Evolutionary conservation across 1,140 invertebrate genomes (phyloP).

Genomic region (Brachionus plicatilis): DNA sequence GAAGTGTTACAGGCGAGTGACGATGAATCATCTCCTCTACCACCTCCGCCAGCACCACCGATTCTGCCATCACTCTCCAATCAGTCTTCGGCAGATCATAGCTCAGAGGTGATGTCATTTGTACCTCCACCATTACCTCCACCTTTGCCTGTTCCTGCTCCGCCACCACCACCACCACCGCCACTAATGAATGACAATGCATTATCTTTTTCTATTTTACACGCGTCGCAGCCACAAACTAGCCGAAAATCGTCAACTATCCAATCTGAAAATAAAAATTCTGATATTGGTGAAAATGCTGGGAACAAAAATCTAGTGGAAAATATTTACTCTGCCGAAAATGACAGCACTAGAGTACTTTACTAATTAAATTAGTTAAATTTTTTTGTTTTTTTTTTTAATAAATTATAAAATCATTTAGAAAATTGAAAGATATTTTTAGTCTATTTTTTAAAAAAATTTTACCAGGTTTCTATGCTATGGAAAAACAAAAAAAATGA

Average conservation of each 20-base stretch:
- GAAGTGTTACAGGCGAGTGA: neutral
- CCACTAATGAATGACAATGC: neutral
- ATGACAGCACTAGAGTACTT: neutral
- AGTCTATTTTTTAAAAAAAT: no score
- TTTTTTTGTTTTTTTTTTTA: no score
- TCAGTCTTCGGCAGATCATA: neutral
- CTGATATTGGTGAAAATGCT: neutral
- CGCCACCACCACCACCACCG: neutral
- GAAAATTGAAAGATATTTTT: no score
- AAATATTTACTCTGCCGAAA: neutral
- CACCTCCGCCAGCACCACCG: neutral
- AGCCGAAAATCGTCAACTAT: neutral
- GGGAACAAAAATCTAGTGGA: neutral
- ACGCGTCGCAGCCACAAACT: neutral
- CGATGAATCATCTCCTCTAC: neutral
- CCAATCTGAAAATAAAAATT: neutral
- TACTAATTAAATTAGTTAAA: conserved; percentile 1
- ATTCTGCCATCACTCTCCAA: neutral
- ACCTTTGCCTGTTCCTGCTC: neutral
- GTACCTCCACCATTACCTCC: neutral
- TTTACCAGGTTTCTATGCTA: no score
- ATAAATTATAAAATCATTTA: no score
- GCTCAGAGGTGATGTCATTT: neutral
- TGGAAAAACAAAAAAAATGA: no score
- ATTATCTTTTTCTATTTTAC: neutral